phyloP scores from a whole-genome alignment of 2,113 vertebrate species.

The Gobiocypris rarus region DNA sequence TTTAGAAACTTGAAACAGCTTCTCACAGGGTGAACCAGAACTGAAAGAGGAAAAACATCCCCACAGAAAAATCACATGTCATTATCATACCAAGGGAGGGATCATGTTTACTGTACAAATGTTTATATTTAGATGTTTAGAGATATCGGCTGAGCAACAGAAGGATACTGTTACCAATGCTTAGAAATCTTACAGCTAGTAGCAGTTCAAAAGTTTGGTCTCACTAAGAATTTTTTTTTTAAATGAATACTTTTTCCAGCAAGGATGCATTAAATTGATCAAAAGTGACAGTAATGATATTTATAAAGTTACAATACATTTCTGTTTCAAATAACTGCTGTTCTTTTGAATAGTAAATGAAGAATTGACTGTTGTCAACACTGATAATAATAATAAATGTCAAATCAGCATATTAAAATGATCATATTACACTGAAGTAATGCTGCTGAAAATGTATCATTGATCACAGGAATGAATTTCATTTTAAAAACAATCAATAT shows the following conservation, averaged over 20 bases:
- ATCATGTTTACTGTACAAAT: conserved; percentile 44
- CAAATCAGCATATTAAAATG: background rate
- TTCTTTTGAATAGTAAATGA: background rate
- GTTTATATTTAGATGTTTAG: conserved; percentile 48
- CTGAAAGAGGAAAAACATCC: conserved; percentile 3
- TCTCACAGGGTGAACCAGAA: background rate
- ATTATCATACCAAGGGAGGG: conserved; percentile 46
- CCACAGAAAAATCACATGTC: background rate
- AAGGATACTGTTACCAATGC: conserved; percentile 16
- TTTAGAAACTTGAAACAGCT: background rate
- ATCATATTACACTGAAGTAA: background rate
- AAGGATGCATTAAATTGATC: no score
- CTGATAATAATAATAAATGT: background rate
- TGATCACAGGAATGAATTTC: background rate
- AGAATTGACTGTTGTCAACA: background rate
- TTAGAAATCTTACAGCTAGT: background rate
- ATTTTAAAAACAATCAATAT: background rate
- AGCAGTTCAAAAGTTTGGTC: background rate
- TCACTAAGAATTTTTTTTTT: background rate
- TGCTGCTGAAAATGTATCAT: background rate
- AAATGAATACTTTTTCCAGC: no score
- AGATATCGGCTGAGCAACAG: conserved; percentile 1
- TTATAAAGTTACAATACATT: background rate
- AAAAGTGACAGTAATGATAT: no score
- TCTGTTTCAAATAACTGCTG: background rate